These are phyloP conservation scores for Caenorhabditis sinica DNA, from an alignment of 2,888 invertebrate genomes.

Conservation along the genomic window DNA sequence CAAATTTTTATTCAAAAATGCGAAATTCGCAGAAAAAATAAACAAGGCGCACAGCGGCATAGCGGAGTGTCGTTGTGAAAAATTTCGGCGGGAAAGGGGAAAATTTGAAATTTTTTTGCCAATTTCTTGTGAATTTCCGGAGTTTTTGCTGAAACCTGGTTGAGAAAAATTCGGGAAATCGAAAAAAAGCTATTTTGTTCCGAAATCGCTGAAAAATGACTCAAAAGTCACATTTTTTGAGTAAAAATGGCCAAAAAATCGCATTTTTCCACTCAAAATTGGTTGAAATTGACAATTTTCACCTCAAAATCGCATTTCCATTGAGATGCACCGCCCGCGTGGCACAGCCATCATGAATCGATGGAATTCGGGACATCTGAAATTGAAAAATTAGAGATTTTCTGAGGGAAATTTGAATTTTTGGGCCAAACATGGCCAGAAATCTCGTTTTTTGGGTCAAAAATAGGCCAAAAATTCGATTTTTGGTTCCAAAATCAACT, in stretches of 20 bases:
- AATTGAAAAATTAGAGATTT: too few species aligned
- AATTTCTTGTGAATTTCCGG: not conserved
- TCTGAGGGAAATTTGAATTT: not conserved
- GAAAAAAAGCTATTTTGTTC: too few species aligned
- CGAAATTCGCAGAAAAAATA: slow-evolving; percentile 1
- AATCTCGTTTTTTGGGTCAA: too few species aligned
- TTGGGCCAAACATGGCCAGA: not conserved
- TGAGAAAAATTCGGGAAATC: too few species aligned
- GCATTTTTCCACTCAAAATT: not conserved
- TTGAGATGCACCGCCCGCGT: slow-evolving; percentile 29
- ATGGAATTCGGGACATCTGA: slow-evolving; percentile 46
- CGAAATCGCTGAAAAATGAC: too few species aligned
- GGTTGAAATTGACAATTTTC: not conserved
- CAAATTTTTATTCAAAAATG: not conserved
- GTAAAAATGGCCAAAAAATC: not conserved
- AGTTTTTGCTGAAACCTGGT: not conserved
- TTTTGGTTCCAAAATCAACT: not conserved
- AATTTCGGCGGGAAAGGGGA: not conserved
- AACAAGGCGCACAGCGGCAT: not conserved
- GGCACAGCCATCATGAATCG: slow-evolving; percentile 55
- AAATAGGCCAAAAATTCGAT: not conserved
- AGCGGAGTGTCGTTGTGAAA: slow-evolving; percentile 14
- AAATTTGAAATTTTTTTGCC: not conserved
- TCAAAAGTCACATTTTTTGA: not conserved
- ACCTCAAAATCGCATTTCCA: slow-evolving; percentile 48